Evolutionary conservation across 2,113 vertebrate genomes (phyloP).

Genomic region (Acrocephalus kingi): DNA sequence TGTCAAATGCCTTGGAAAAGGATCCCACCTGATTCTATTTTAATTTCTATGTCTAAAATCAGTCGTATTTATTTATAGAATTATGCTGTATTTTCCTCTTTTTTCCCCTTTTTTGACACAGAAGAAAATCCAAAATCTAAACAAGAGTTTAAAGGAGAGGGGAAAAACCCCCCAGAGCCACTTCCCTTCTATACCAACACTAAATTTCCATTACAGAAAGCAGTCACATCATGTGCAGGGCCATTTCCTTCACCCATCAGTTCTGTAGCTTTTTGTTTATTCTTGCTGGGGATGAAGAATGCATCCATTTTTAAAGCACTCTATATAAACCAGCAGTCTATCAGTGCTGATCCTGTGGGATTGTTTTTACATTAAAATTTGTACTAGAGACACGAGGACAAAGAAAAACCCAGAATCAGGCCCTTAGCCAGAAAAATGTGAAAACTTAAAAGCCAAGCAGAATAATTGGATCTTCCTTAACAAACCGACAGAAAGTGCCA

Average conservation of each 20-base stretch:
- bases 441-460: conserved; percentile 63
- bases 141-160: not conserved
- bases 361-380: not conserved
- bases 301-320: not conserved
- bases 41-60: not conserved
- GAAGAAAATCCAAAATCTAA: not conserved
- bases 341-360: not conserved
- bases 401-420: not conserved
- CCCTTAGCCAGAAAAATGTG: conserved; percentile 16
- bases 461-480: conserved; percentile 60
- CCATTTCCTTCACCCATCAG: not conserved
- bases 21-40: not conserved
- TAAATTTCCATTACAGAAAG: not conserved
- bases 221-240: not conserved
- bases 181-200: not conserved
- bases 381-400: not conserved
- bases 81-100: not conserved
- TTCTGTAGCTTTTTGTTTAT: not conserved
- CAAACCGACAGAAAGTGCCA: conserved; percentile 52
- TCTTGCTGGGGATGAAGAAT: not conserved
- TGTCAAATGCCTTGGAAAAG: not conserved
- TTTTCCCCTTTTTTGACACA: not conserved
- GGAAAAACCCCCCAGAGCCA: rapidly evolving
- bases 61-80: not conserved
- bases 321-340: not conserved